These are phyloP conservation scores for Potamarius usumacintae DNA, from an alignment of 2,113 vertebrate species.

Conservation along the genomic window DNA sequence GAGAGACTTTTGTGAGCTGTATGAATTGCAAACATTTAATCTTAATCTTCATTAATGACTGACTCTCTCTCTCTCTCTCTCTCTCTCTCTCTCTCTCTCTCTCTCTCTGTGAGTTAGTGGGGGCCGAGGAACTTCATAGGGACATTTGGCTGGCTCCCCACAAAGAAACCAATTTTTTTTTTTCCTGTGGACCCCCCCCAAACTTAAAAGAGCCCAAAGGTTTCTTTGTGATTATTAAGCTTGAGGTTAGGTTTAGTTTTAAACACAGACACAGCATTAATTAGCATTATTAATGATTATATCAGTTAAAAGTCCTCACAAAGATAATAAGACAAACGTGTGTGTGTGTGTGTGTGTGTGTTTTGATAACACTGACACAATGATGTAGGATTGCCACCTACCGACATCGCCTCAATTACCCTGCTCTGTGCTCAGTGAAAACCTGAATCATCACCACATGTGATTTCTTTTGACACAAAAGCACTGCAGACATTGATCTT, in stretches of 20 bases:
- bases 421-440: slow-evolving; percentile 28
- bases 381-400: slow-evolving; percentile 54
- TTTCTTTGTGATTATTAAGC: no score
- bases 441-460: slow-evolving; percentile 24
- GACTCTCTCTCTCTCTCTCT: no score
- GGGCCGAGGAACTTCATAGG: background rate
- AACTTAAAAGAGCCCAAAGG: no score
- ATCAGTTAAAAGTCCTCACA: no score
- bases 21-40: slow-evolving; percentile 21
- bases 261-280: no score
- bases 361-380: slow-evolving; percentile 29
- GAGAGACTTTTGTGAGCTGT: slow-evolving; percentile 8
- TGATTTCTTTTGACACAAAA: background rate
- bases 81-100: background rate
- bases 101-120: background rate
- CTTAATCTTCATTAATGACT: slow-evolving; percentile 9
- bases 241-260: no score
- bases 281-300: no score
- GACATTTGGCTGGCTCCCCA: background rate
- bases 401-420: slow-evolving; percentile 28
- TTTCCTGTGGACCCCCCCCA: no score
- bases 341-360: no score
- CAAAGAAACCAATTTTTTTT: no score
- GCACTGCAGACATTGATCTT: slow-evolving; percentile 2
- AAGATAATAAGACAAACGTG: no score